phyloP scores from a whole-genome alignment of 2,797 vertebrate genomes.

The Sparidentex hasta region DNA sequence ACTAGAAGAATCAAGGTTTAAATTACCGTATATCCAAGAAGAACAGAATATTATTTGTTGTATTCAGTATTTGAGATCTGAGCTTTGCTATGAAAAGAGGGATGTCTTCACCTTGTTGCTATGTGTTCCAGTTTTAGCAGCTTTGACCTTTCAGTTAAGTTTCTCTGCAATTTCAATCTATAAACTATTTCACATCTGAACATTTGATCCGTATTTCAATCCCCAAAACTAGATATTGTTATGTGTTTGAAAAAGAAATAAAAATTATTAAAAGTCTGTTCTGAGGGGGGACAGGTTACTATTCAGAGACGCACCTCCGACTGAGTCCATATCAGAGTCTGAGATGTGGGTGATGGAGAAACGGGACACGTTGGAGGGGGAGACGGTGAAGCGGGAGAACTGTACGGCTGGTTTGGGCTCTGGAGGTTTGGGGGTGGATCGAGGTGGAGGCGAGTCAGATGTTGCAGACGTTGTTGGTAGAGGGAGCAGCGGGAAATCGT shows the following conservation, averaged over 20 bases:
- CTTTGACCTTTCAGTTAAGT: background rate
- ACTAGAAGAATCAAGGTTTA: no score
- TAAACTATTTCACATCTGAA: background rate
- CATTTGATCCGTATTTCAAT: background rate
- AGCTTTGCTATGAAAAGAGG: background rate
- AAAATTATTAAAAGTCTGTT: no score
- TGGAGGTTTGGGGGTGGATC: constrained; percentile 58
- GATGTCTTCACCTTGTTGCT: background rate
- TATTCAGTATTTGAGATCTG: no score
- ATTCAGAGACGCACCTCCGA: constrained; percentile 85
- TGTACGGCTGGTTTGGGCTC: constrained; percentile 77
- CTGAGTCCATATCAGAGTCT: constrained; percentile 89
- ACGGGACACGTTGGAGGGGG: constrained; percentile 89
- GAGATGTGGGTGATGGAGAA: constrained; percentile 98
- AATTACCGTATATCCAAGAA: no score
- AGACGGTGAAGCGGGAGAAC: constrained; percentile 94
- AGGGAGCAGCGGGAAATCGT: constrained; percentile 87
- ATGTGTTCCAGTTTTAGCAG: background rate
- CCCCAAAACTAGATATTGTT: background rate
- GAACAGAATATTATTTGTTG: no score
- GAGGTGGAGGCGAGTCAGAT: constrained; percentile 62
- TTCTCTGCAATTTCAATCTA: background rate
- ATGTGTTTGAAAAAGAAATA: background rate
- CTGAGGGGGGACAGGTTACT: background rate
- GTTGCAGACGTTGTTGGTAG: constrained; percentile 84